phyloP scores from a whole-genome alignment of 2,113 vertebrate species.

The Oreochromis spilurus region DNA sequence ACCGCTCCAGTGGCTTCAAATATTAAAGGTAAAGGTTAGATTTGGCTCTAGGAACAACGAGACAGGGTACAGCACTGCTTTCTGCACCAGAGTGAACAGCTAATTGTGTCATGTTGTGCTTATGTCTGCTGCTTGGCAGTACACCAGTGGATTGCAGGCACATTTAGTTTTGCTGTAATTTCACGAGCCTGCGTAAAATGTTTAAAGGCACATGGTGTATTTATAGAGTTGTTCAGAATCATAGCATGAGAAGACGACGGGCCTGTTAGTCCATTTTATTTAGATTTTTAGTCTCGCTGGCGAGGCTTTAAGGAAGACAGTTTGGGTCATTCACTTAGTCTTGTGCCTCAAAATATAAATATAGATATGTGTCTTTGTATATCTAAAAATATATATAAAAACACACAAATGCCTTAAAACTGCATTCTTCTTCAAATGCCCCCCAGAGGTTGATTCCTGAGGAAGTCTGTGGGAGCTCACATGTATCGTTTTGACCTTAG shows the following conservation, averaged over 20 bases:
- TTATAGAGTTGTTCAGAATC: neutral
- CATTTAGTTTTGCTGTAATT: conserved; percentile 2
- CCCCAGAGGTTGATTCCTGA: neutral
- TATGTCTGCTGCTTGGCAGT: conserved; percentile 3
- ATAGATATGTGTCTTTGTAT: neutral
- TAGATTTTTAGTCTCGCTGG: neutral
- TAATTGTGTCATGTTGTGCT: neutral
- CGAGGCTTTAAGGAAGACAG: accelerated
- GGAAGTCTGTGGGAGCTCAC: neutral
- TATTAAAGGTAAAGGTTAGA: neutral
- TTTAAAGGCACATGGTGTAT: neutral
- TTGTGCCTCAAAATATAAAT: neutral
- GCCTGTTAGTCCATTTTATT: neutral
- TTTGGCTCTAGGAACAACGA: neutral
- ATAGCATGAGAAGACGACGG: neutral
- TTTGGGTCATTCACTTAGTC: neutral
- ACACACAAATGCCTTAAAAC: neutral
- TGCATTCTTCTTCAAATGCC: accelerated
- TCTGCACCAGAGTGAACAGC: neutral
- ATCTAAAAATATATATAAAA: neutral
- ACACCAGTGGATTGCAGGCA: neutral
- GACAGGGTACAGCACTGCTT: neutral
- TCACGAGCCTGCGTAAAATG: neutral
- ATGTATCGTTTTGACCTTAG: neutral
- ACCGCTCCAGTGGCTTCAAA: neutral